Evolutionary conservation across 2,797 vertebrate genomes (phyloP), one percentile per base, ranked within the genome.

Genomic region (Darevskia nairensis): DNA sequence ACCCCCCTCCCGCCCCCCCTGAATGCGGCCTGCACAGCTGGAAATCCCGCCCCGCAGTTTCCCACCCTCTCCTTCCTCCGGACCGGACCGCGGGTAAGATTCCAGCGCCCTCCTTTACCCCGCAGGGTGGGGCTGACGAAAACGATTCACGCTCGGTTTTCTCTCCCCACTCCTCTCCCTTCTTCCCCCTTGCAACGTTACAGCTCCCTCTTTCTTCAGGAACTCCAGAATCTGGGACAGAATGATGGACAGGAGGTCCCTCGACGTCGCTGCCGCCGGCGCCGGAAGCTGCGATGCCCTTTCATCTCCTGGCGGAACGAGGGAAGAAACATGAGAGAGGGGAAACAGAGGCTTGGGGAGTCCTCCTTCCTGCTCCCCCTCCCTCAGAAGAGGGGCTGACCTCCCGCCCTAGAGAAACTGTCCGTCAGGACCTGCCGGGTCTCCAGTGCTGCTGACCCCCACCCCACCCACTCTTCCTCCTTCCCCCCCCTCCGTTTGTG

Each of bases 401-500:
- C 1, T 46, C 25, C 64, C 17, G 35, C 29, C 79, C 55, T 75
- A 21, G 59, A 66, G 29, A 80, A 39, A 39, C 29, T n/a, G 23
- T 72, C 64, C 10, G 13, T 23, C 11, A 41, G n/a, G 85, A 79
- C 76, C 61, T 15, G 71, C 29, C 7, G 1, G 61, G 80, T 77
- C 74, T 32, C 25, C 87, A 32, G 66, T 44, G 76, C 77, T 75
- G 82, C 75, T 72, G 74, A 23, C 2, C 64, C 61, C 69, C 1
- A 55, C 50, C 50, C 50, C 11, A 55, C 13, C 50, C 11, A 55
- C 50, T 13, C 50, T 55, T 44, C 25, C 59, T 71, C 32, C 17
- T 78, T 74, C 46, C 50, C 59, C 13, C 59, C 77, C 44, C 89
- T 86, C 89, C 44, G 6, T 91, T 85, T 85, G 80, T 91, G 91